A percentile compares a stretch with the other conserved stretches of the same genome.
Evolutionary conservation across 2,888 invertebrate species (phyloP).

Genomic region (Agrotis exclamationis): DNA sequence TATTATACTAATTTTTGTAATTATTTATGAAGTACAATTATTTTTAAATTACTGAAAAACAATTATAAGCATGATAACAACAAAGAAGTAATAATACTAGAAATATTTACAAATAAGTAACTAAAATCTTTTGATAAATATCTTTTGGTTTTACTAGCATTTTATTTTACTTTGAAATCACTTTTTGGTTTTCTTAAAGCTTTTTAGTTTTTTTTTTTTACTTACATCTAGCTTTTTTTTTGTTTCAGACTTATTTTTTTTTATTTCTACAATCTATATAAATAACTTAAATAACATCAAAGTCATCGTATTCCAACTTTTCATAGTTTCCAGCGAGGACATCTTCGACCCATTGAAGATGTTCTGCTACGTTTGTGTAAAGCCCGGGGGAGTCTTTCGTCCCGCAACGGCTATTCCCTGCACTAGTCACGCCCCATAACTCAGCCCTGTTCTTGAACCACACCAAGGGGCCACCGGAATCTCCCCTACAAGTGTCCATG

Average conservation of each 20-base stretch:
- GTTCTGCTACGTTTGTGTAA: conserved; percentile 75
- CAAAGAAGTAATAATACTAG: no score
- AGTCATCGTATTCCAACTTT: conserved; percentile 35
- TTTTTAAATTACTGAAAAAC: no score
- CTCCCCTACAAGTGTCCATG: conserved; percentile 79
- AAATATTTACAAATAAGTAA: no score
- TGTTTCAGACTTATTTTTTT: conserved; percentile 13
- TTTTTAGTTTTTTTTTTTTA: conserved; percentile 8
- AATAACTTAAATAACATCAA: conserved; percentile 29
- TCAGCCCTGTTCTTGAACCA: conserved; percentile 67
- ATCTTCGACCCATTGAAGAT: conserved; percentile 74
- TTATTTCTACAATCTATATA: not conserved
- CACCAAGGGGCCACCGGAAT: conserved; percentile 80
- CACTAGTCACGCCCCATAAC: conserved; percentile 77
- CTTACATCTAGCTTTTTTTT: conserved; percentile 8
- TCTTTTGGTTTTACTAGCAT: not conserved
- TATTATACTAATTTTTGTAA: no score
- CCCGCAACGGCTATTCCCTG: conserved; percentile 75
- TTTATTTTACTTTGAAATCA: not conserved
- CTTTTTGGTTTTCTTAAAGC: conserved; percentile 17
- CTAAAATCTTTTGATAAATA: not conserved
- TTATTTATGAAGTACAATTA: no score
- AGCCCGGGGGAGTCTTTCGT: conserved; percentile 74
- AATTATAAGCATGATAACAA: no score
- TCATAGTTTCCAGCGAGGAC: conserved; percentile 55